These are phyloP conservation scores for Nomada ferruginata DNA, from an alignment of 2,888 invertebrate genomes.

Conservation along the genomic window DNA sequence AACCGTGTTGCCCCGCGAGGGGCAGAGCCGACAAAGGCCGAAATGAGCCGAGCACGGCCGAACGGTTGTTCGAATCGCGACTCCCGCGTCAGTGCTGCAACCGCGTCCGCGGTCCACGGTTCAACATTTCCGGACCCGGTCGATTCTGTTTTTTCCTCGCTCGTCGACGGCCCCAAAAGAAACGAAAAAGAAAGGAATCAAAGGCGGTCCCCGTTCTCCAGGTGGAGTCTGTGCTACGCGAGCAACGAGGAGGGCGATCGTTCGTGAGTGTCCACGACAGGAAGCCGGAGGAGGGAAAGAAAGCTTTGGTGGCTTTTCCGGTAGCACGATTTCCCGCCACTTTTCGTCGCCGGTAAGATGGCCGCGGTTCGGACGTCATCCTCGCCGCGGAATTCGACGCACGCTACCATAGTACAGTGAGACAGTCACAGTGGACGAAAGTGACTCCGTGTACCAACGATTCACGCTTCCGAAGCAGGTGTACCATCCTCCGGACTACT, in stretches of 20 bases:
- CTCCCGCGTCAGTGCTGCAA: conserved; percentile 84
- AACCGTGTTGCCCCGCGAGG: conserved; percentile 74
- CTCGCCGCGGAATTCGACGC: conserved; percentile 27
- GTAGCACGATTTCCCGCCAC: conserved; percentile 49
- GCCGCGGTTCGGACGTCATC: conserved; percentile 48
- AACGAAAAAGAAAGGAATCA: conserved; percentile 20
- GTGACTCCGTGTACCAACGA: background rate
- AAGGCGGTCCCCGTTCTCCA: conserved; percentile 10
- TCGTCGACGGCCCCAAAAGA: conserved; percentile 19
- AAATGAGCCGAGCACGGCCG: conserved; percentile 78
- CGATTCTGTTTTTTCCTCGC: conserved; percentile 62
- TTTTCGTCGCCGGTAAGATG: conserved; percentile 49
- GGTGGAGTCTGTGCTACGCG: conserved; percentile 3
- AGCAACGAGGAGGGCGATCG: conserved; percentile 4
- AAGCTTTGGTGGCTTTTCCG: conserved; percentile 29
- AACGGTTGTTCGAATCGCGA: conserved; percentile 82
- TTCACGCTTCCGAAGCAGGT: background rate
- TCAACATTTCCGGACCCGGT: conserved; percentile 81
- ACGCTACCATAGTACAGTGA: conserved; percentile 20
- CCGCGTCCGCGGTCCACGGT: conserved; percentile 84
- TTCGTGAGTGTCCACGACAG: conserved; percentile 4
- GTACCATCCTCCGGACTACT: background rate
- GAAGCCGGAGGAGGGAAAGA: background rate
- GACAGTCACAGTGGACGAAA: background rate
- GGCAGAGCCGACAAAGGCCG: conserved; percentile 75